Percentiles rank a stretch among this genome's conserved stretches.
phyloP scores from a whole-genome alignment of 1,140 invertebrate species.

The Ceratoteleas bidentatus region DNA sequence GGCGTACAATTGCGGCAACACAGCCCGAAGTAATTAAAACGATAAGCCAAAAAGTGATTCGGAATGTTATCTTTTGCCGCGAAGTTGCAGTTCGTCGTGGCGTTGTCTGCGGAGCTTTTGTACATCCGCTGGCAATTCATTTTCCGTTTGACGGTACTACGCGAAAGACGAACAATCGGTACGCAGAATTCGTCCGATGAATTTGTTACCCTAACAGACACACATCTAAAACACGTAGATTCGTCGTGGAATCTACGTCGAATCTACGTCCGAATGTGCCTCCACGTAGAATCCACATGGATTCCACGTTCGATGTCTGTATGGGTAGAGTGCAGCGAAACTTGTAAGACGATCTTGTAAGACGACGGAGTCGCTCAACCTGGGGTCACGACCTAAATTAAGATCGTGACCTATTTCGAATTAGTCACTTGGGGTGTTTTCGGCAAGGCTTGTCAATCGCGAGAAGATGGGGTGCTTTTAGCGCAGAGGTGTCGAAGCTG shows the following conservation, averaged over 20 bases:
- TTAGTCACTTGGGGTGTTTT: conserved; percentile 29
- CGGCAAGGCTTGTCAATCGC: background rate
- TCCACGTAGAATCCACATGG: no score
- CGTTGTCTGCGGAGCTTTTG: background rate
- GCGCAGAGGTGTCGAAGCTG: no score
- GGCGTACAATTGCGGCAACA: conserved; percentile 5
- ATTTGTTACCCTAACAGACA: no score
- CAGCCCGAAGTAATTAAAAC: conserved; percentile 36
- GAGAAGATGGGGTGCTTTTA: no score
- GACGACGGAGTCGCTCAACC: conserved; percentile 41
- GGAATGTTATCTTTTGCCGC: conserved; percentile 18
- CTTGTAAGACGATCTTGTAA: conserved; percentile 51
- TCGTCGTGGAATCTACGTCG: no score
- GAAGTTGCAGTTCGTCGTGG: conserved; percentile 18
- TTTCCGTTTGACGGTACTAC: no score
- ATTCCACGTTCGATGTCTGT: no score
- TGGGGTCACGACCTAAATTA: conserved; percentile 49
- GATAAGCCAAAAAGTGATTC: conserved; percentile 46
- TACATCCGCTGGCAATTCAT: background rate
- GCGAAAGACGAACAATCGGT: no score
- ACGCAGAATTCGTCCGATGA: no score
- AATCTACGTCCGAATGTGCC: no score
- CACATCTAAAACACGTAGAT: no score
- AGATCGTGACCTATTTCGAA: conserved; percentile 49
- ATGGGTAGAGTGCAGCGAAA: conserved; percentile 4